These are phyloP conservation scores for Anorthoa munda DNA, from an alignment of 2,888 invertebrate species.

Conservation along the genomic window DNA sequence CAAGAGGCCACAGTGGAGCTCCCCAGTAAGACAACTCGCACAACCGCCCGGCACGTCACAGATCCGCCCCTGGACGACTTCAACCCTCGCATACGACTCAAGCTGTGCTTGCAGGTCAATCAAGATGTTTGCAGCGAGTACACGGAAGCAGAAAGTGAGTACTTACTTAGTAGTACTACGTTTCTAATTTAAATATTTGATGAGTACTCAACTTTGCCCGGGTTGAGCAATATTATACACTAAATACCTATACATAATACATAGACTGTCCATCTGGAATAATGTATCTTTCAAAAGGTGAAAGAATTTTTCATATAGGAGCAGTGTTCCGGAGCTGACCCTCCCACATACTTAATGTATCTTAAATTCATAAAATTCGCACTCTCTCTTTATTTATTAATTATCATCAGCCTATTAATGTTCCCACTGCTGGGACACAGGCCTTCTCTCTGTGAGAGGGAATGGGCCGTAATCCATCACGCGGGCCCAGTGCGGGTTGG, in stretches of 20 bases:
- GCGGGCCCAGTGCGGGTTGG: too few relatives aligned
- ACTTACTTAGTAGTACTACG: conserved; percentile 15
- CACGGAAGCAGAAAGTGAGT: conserved; percentile 96
- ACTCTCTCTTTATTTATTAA: too few relatives aligned
- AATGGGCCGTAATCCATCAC: too few relatives aligned
- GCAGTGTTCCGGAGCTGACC: too few relatives aligned
- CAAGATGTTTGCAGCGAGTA: conserved; percentile 96
- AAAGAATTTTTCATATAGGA: too few relatives aligned
- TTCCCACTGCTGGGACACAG: too few relatives aligned
- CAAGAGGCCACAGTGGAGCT: conserved; percentile 93
- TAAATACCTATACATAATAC: neutral
- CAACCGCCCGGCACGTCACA: conserved; percentile 88
- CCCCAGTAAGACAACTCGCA: conserved; percentile 79
- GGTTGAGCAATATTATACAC: too few relatives aligned
- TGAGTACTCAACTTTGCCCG: neutral
- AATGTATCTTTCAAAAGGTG: neutral
- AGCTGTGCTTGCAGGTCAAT: conserved; percentile 95
- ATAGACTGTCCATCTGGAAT: neutral
- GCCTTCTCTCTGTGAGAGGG: too few relatives aligned
- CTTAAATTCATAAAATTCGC: too few relatives aligned
- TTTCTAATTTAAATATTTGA: neutral
- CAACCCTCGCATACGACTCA: conserved; percentile 94
- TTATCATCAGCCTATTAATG: too few relatives aligned
- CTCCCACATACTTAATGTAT: too few relatives aligned
- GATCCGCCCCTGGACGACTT: conserved; percentile 92